Evolutionary conservation across 2,888 invertebrate species (phyloP).

Genomic region (Catocala nupta): DNA sequence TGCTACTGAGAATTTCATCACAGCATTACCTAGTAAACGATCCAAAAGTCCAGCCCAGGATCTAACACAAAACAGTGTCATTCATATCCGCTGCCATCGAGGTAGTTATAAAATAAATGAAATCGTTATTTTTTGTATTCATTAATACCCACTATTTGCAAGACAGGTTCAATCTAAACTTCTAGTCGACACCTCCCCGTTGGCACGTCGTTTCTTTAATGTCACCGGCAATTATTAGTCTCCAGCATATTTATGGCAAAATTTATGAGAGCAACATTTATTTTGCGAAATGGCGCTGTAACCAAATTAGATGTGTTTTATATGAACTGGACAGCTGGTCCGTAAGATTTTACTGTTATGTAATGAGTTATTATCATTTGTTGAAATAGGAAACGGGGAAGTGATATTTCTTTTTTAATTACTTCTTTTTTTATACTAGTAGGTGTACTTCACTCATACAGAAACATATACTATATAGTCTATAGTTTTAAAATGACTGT

Average conservation of each 20-base stretch:
- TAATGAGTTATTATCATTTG: conserved; percentile 40
- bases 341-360: conserved; percentile 43
- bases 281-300: conserved; percentile 49
- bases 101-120: no score
- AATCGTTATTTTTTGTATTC: no score
- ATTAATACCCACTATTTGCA: neutral
- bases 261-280: conserved; percentile 60
- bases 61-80: no score
- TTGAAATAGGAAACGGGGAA: conserved; percentile 22
- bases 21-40: no score
- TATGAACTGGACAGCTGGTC: conserved; percentile 37
- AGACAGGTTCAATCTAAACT: conserved; percentile 18
- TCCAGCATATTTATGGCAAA: conserved; percentile 51
- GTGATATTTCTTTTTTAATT: conserved; percentile 13
- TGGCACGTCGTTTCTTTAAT: conserved; percentile 38
- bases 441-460: neutral
- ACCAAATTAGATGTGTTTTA: conserved; percentile 54
- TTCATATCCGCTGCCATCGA: no score
- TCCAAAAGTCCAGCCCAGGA: no score
- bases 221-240: conserved; percentile 43
- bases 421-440: conserved; percentile 2
- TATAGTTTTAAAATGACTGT: no score
- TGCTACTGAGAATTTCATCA: no score
- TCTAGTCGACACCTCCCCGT: conserved; percentile 19
- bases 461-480: no score